Conservation (phyloP, 2,113 vertebrate genomes). For the Proterorhinus semilunaris region DNA sequence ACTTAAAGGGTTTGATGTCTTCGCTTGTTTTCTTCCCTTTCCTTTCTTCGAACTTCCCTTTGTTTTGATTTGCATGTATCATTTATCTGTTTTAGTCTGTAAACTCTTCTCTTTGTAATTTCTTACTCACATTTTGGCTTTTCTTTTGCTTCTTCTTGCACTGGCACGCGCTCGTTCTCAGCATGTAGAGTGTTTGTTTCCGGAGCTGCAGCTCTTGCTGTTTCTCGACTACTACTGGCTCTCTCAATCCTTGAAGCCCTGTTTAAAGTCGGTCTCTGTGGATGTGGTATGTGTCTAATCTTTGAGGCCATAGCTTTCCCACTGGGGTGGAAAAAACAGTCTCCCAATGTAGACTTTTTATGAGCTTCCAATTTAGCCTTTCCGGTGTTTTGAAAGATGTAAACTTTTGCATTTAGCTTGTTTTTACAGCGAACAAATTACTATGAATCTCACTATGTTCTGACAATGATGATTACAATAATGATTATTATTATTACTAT, state of each 20-base stretch:
- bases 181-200: conserved; percentile 83
- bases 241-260: conserved; percentile 84
- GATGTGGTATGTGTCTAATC: conserved; percentile 84
- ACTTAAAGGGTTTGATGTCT: conserved; percentile 19
- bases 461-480: no score
- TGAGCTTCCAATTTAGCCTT: neutral
- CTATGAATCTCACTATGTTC: neutral
- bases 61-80: conserved; percentile 37
- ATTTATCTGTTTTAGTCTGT: conserved; percentile 39
- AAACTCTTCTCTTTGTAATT: conserved; percentile 16
- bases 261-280: conserved; percentile 85
- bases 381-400: neutral
- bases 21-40: conserved; percentile 27
- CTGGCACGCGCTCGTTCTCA: conserved; percentile 67
- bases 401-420: neutral
- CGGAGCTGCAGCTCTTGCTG: conserved; percentile 85
- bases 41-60: neutral
- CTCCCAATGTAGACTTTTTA: conserved; percentile 22
- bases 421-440: neutral
- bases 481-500: neutral
- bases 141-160: conserved; percentile 54
- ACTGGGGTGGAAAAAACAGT: conserved; percentile 42
- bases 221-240: conserved; percentile 89
- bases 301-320: conserved; percentile 20
- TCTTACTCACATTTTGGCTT: conserved; percentile 40